A percentile compares a stretch with the other conserved stretches of the same genome.
Conservation (phyloP, 1,140 invertebrate genomes). For the Luehdorfia chinensis region DNA sequence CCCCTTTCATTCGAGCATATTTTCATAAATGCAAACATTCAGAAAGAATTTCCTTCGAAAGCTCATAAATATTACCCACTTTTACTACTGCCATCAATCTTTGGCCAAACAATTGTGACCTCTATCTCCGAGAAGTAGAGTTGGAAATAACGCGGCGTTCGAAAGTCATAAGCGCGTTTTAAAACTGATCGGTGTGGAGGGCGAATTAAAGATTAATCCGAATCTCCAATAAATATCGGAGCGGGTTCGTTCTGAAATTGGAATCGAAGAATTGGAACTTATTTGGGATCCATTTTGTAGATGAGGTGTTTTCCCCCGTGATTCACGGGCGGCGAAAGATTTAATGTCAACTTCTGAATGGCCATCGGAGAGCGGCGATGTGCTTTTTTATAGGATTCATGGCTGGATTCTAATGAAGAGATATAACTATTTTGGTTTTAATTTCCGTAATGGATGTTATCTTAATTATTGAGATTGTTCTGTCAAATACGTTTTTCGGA, state of each 20-base stretch:
- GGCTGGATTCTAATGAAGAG: slow-evolving; percentile 19
- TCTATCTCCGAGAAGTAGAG: slow-evolving; percentile 29
- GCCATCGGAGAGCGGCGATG: slow-evolving; percentile 9
- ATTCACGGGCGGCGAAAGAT: slow-evolving; percentile 18
- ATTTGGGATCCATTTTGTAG: slow-evolving; percentile 63
- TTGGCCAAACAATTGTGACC: slow-evolving; percentile 24
- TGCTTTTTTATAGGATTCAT: slow-evolving; percentile 11
- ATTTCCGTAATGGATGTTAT: slow-evolving; percentile 17
- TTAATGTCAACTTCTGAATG: slow-evolving; percentile 15
- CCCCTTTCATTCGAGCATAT: slow-evolving; percentile 68
- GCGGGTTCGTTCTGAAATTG: slow-evolving; percentile 66
- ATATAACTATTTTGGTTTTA: slow-evolving; percentile 22
- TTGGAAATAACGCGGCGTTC: slow-evolving; percentile 21
- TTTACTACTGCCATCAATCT: slow-evolving; percentile 47
- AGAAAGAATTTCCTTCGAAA: slow-evolving; percentile 73
- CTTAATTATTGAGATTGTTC: background rate
- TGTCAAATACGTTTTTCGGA: too few species aligned
- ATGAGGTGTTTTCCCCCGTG: slow-evolving; percentile 67
- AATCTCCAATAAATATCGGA: slow-evolving; percentile 71
- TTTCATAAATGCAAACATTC: slow-evolving; percentile 77
- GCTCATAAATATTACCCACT: slow-evolving; percentile 74
- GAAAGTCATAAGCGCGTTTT: slow-evolving; percentile 59
- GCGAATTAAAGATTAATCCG: slow-evolving; percentile 73
- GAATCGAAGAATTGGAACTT: slow-evolving; percentile 71
- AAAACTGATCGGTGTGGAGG: slow-evolving; percentile 46